Evolutionary conservation across 30 jellyfish, hydroid and myxozoan species (phyloP), one percentile per base, ranked within the genome.

Genomic region (Hydractinia symbiolongicarpus): DNA sequence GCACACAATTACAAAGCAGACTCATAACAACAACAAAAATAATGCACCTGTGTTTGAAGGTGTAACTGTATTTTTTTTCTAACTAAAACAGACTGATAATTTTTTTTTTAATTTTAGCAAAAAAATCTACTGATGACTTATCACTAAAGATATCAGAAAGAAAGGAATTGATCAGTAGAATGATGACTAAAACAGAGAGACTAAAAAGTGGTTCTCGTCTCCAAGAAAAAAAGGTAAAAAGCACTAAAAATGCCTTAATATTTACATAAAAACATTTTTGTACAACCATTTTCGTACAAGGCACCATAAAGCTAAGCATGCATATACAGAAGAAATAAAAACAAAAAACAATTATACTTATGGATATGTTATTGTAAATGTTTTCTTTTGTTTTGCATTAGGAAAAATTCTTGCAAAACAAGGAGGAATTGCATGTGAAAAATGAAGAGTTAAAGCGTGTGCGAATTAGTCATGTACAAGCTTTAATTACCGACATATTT

Each of bases 401-500:
- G 87, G 20, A 19, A 53, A 79, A 79, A 50, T 68, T 79, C n/a
- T 54, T 61, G 49, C 64, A 67, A 21, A 4, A 51, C 73, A 79
- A 56, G 14, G 72, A 73, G 44, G 71, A 73, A 74, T 50, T 72
- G 52, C 44, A 73, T 13, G 20, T 20, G 13, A 73, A 56, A 40
- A 40, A 56, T 14, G 70, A 20, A 16, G 88, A 73, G 14, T 64
- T 83, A 82, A 76, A 83, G 58, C 69, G 55, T 30, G 6, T 40
- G 9, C 94, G 98, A 17, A 64, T 20, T 54, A 60, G 17, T 20
- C 52, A 79, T 53, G 70, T 91, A 7, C 55, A 57, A 16, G 67
- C 66, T 51, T 84, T 91, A 50, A 67, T 72, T 16, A 54, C 61
- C 9, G 93, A 91, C 54, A 91, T 91, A 15, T 91, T 86, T 73